Conservation (phyloP, 1,140 invertebrate species). For the Papilio polyxenes region DNA sequence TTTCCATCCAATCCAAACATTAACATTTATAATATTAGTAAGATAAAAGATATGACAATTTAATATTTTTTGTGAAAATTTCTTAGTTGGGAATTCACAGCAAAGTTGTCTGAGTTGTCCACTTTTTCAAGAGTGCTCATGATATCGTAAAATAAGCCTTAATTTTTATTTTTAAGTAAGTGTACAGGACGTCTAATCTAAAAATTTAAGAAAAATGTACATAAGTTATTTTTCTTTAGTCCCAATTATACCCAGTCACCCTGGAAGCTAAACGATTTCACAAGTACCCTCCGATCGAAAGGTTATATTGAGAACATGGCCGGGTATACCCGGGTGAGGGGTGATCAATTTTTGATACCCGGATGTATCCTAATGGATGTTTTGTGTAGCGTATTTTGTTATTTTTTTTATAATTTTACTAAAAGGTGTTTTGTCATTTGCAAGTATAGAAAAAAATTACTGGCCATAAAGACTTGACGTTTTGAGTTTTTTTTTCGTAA, state of each 20-base stretch:
- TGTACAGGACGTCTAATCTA: neutral
- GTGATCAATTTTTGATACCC: constrained; percentile 43
- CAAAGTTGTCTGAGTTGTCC: too few relatives aligned
- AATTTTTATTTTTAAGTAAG: too few relatives aligned
- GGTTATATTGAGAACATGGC: constrained; percentile 12
- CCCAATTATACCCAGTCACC: constrained; percentile 1
- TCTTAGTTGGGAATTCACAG: too few relatives aligned
- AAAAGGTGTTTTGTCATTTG: constrained; percentile 32
- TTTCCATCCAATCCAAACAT: too few relatives aligned
- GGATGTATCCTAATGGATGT: constrained; percentile 43
- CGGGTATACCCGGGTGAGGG: neutral
- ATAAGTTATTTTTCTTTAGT: neutral
- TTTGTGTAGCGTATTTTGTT: constrained; percentile 26
- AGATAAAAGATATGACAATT: too few relatives aligned
- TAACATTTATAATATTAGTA: too few relatives aligned
- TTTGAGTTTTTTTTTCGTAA: too few relatives aligned
- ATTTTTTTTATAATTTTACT: constrained; percentile 19
- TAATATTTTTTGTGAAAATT: too few relatives aligned
- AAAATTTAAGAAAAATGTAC: neutral
- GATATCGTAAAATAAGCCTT: too few relatives aligned
- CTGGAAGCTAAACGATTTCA: constrained; percentile 21
- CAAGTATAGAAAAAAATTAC: neutral
- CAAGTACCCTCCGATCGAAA: constrained; percentile 24
- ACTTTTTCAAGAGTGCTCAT: too few relatives aligned
- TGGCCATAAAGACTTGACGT: too few relatives aligned